phyloP scores from a whole-genome alignment of 2,113 vertebrate genomes.

The Formicarius rufipectus region DNA sequence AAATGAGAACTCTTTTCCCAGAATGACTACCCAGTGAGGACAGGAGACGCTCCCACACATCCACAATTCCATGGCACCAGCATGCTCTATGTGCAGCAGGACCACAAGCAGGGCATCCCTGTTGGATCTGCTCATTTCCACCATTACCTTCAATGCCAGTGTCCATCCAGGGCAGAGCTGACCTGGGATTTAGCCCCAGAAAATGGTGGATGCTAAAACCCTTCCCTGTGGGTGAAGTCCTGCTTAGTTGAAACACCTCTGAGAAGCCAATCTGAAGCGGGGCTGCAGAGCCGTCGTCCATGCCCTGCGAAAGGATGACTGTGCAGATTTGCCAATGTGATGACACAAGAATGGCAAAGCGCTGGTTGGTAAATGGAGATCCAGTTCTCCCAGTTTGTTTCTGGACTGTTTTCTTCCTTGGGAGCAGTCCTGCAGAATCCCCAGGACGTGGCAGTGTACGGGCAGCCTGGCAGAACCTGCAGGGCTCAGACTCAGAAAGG shows the following conservation, averaged over 20 bases:
- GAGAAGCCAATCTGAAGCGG: neutral
- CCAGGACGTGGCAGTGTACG: rapidly evolving
- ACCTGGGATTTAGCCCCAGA: neutral
- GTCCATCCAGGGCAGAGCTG: neutral
- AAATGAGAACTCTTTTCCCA: neutral
- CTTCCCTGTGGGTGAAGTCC: neutral
- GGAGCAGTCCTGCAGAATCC: neutral
- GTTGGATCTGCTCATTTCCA: neutral
- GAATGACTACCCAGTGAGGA: neutral
- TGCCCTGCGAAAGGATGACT: neutral
- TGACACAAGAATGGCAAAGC: neutral
- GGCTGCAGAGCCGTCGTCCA: neutral
- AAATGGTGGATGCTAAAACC: neutral
- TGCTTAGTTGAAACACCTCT: neutral
- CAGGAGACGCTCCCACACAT: neutral
- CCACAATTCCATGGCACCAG: neutral
- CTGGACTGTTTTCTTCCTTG: neutral
- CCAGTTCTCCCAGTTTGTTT: neutral
- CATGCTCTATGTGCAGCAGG: neutral
- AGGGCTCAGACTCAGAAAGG: neutral
- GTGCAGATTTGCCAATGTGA: neutral
- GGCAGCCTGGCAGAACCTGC: neutral
- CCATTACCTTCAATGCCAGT: neutral
- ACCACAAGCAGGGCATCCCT: neutral
- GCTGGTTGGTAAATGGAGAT: neutral